A percentile compares a stretch with the other conserved stretches of the same genome.
phyloP scores from a whole-genome alignment of 2,888 invertebrate species.

The Ellobium chinense region DNA sequence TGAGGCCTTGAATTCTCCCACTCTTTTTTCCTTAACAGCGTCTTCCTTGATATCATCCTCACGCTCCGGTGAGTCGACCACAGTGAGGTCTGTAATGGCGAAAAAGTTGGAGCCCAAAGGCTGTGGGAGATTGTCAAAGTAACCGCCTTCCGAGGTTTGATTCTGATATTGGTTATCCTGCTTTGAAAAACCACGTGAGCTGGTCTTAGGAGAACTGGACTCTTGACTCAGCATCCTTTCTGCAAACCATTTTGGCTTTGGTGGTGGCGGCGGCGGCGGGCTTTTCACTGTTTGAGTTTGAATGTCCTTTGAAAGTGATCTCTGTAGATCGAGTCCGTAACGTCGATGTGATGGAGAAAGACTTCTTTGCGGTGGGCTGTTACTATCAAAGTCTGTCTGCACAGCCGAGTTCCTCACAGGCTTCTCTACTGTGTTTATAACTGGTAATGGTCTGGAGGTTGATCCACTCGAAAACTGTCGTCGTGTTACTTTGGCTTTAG shows the following conservation, averaged over 20 bases:
- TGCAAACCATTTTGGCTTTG: background rate
- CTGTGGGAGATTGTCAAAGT: background rate
- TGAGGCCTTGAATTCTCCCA: background rate
- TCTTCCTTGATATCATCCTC: background rate
- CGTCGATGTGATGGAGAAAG: background rate
- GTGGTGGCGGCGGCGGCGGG: conserved; percentile 1
- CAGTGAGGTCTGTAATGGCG: background rate
- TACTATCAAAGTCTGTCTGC: conserved; percentile 18
- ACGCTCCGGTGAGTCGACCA: background rate
- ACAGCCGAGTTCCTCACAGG: background rate
- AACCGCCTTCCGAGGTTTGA: too few relatives aligned
- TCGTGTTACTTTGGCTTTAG: background rate
- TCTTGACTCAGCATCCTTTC: background rate
- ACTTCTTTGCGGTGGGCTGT: background rate
- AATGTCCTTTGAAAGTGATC: background rate
- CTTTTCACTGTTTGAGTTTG: conserved; percentile 4
- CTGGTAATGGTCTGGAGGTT: background rate
- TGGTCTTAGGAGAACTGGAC: background rate
- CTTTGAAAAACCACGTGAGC: too few relatives aligned
- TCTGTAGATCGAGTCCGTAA: background rate
- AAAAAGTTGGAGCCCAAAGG: background rate
- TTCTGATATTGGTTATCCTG: too few relatives aligned
- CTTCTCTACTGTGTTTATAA: background rate
- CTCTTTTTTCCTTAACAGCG: background rate
- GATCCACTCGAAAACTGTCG: background rate